phyloP scores from a whole-genome alignment of 2,888 invertebrate species.

The Lithosia quadra region DNA sequence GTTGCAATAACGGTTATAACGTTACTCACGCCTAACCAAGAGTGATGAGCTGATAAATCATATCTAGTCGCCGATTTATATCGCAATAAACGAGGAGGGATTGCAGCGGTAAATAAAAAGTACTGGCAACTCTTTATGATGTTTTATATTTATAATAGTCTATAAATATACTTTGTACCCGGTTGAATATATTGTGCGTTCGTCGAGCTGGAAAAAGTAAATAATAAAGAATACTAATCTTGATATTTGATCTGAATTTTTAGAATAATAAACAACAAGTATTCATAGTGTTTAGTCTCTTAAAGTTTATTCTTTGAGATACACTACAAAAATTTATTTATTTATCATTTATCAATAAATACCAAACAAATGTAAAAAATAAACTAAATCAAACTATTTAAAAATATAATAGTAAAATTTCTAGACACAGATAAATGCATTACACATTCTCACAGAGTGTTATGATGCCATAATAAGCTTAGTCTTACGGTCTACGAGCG shows the following conservation, averaged over 20 bases:
- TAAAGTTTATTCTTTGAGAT: too few relatives aligned
- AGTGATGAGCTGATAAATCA: slow-evolving; percentile 85
- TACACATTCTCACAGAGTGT: slow-evolving; percentile 35
- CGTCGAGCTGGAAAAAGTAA: background rate
- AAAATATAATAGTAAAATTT: background rate
- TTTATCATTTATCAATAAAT: background rate
- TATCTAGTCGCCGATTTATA: slow-evolving; percentile 84
- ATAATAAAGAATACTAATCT: too few relatives aligned
- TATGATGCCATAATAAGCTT: slow-evolving; percentile 40
- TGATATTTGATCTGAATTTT: too few relatives aligned
- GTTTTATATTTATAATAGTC: slow-evolving; percentile 55
- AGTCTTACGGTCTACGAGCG: slow-evolving; percentile 35
- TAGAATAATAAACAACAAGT: too few relatives aligned
- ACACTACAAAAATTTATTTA: too few relatives aligned
- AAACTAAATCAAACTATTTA: background rate
- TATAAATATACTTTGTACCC: slow-evolving; percentile 32
- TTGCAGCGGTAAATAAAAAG: slow-evolving; percentile 77
- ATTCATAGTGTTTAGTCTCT: too few relatives aligned
- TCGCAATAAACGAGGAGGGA: slow-evolving; percentile 81
- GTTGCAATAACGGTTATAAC: slow-evolving; percentile 75
- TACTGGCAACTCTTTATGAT: slow-evolving; percentile 74
- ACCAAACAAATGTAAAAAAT: background rate
- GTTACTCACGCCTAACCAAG: slow-evolving; percentile 81
- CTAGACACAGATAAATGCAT: slow-evolving; percentile 4
- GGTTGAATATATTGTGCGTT: background rate